Conservation (phyloP, 2,113 vertebrate genomes). For the Lipotes vexillifer region DNA sequence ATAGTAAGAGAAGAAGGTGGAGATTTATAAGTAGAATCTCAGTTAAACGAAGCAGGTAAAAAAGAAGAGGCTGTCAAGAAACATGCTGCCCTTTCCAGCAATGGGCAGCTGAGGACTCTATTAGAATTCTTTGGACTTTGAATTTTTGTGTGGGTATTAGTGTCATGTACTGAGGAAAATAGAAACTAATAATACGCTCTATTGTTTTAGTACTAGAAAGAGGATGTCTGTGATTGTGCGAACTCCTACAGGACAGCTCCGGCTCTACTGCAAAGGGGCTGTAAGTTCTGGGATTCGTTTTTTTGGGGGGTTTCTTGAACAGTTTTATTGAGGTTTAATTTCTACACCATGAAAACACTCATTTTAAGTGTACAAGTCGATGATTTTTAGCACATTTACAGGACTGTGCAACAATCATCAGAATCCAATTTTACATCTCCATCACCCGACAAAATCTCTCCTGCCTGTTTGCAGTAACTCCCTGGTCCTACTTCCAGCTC, state of each 20-base stretch:
- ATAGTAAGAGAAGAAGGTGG: neutral
- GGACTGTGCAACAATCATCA: too few species aligned
- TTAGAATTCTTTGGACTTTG: neutral
- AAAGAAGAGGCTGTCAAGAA: neutral
- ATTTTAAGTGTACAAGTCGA: too few species aligned
- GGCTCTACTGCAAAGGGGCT: constrained; percentile 96
- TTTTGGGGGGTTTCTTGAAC: too few species aligned
- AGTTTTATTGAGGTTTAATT: too few species aligned
- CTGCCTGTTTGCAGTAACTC: too few species aligned
- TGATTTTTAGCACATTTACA: too few species aligned
- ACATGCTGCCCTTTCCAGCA: neutral
- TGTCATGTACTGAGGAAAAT: neutral
- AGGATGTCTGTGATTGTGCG: constrained; percentile 95
- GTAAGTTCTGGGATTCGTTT: constrained; percentile 80
- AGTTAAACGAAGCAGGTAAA: neutral
- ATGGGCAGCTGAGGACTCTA: neutral
- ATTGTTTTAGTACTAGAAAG: constrained; percentile 88
- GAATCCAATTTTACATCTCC: too few species aligned
- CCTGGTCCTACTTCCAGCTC: too few species aligned
- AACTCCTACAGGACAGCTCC: constrained; percentile 87
- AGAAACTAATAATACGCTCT: neutral
- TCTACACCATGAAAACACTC: too few species aligned
- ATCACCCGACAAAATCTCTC: too few species aligned
- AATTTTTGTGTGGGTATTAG: neutral
- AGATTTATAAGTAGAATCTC: neutral